phyloP scores from a whole-genome alignment of 2,113 vertebrate genomes.

The Fregata magnificens region DNA sequence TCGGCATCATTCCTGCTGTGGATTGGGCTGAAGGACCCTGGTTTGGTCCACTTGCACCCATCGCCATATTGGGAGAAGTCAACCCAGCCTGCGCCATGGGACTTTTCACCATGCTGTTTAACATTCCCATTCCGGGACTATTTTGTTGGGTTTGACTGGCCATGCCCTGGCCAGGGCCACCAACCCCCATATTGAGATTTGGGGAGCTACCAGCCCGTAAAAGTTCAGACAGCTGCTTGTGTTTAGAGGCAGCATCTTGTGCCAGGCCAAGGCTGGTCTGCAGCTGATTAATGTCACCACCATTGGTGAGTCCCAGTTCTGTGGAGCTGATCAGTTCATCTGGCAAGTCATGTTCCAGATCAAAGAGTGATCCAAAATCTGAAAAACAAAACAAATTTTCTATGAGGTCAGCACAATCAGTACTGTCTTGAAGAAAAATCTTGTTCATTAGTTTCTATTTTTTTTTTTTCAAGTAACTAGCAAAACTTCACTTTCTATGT shows the following conservation, averaged over 20 bases:
- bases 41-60: constrained; percentile 75
- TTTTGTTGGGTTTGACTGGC: constrained; percentile 76
- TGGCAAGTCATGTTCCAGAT: constrained; percentile 96
- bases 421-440: neutral
- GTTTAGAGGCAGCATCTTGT: constrained; percentile 95
- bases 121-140: constrained; percentile 80
- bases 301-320: constrained; percentile 90
- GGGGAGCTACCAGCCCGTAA: constrained; percentile 83
- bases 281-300: constrained; percentile 88
- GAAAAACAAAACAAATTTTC: constrained; percentile 27
- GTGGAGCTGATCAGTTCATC: constrained; percentile 96
- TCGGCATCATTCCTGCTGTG: constrained; percentile 75
- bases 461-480: neutral
- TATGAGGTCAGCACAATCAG: neutral
- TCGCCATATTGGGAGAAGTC: constrained; percentile 76
- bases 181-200: constrained; percentile 82
- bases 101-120: constrained; percentile 85
- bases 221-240: constrained; percentile 97
- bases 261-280: constrained; percentile 87
- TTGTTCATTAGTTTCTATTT: neutral
- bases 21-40: constrained; percentile 75
- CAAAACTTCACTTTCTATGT: neutral
- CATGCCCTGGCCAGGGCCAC: constrained; percentile 76
- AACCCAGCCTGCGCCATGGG: constrained; percentile 78
- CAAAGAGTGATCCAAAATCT: constrained; percentile 97